Base-by-base conservation (phyloP, 1,140 invertebrate genomes). In the Philotrypesis tridentata region DNA sequence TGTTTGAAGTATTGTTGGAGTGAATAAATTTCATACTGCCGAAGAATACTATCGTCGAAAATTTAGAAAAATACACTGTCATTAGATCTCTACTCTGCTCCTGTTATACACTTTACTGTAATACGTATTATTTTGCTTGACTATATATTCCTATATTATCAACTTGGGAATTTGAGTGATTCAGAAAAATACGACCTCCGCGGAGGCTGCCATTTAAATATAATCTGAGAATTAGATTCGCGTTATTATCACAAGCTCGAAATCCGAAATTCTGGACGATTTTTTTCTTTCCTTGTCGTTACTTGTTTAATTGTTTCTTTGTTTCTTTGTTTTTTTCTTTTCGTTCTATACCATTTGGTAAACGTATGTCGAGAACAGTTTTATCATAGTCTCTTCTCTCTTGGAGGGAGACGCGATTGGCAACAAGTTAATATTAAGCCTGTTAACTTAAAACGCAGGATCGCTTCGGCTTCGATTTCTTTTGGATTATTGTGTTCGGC, bases 361-460 rank as follows among this genome's bases (percentile, higher is more conserved):
- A 68, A 63, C 27, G 37, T 14, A 37, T 55, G n/a, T 75, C 27
- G 65, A 55, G 29, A 75, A 65, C 33, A 71, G n/a, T 80, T 65
- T 80, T 75, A 60, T 33, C 21, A 37, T 4, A 37, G 37, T 82
- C 74, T 77, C 71, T 77, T 71, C 40, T 71, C 40, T 70, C 48
- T 61, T 71, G 21, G 60, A 55, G 48, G 17, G 21, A 82, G 65
- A 63, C 67, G 14, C 4, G 43, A 80, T 74, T 55, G 67, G 21
- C 70, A 81, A 60, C 43, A 43, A 68, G 23, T 23, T 43, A 40
- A 33, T 71, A 29, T 65, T 74, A 79, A 61, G 76, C 76, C 74
- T 85, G 88, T 91, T 91, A 91, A 90, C 90, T 91, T 77, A 91
- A 87, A 79, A 90, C 87, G 85, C 90, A 91, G 86, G 89, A 91